phyloP scores from a whole-genome alignment of 2,797 vertebrate genomes.

The Enteromius radiatus region DNA sequence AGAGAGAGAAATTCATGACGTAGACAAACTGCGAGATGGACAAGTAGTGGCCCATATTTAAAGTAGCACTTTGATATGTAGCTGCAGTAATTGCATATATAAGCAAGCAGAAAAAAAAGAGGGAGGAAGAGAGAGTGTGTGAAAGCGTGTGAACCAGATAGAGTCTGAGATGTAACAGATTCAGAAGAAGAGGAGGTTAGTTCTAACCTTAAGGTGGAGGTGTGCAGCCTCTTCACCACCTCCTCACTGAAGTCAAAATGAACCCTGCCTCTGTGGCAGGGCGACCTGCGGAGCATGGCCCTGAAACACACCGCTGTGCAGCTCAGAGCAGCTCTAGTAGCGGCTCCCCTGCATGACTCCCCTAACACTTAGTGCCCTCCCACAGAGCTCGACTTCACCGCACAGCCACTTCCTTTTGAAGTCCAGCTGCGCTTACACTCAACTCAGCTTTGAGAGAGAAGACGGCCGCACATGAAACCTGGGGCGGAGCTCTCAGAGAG shows the following conservation, averaged over 20 bases:
- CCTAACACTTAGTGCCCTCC: slow-evolving; percentile 40
- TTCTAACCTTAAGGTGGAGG: slow-evolving; percentile 76
- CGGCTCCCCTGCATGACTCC: slow-evolving; percentile 44
- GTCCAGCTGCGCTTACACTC: slow-evolving; percentile 45
- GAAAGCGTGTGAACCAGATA: slow-evolving; percentile 24
- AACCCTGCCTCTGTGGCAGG: slow-evolving; percentile 80
- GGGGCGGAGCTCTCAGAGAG: slow-evolving; percentile 46
- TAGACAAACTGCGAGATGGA: background rate
- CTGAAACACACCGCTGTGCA: slow-evolving; percentile 54
- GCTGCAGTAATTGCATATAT: background rate
- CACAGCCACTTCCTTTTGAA: slow-evolving; percentile 61
- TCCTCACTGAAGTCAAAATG: slow-evolving; percentile 87
- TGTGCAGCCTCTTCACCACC: slow-evolving; percentile 78
- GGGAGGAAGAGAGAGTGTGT: background rate
- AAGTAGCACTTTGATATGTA: background rate
- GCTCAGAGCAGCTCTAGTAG: slow-evolving; percentile 30
- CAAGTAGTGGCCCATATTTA: background rate
- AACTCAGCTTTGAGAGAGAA: slow-evolving; percentile 8
- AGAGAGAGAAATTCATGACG: background rate
- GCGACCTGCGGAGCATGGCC: slow-evolving; percentile 81
- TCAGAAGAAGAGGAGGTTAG: slow-evolving; percentile 2
- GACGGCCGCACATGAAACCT: slow-evolving; percentile 45
- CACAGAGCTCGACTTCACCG: slow-evolving; percentile 48
- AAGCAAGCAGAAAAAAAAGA: background rate
- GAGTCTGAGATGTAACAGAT: background rate